A percentile compares a stretch with the other conserved stretches of the same genome.
Evolutionary conservation across 2,113 vertebrate genomes (phyloP).

Genomic region (Empidonax alnorum): DNA sequence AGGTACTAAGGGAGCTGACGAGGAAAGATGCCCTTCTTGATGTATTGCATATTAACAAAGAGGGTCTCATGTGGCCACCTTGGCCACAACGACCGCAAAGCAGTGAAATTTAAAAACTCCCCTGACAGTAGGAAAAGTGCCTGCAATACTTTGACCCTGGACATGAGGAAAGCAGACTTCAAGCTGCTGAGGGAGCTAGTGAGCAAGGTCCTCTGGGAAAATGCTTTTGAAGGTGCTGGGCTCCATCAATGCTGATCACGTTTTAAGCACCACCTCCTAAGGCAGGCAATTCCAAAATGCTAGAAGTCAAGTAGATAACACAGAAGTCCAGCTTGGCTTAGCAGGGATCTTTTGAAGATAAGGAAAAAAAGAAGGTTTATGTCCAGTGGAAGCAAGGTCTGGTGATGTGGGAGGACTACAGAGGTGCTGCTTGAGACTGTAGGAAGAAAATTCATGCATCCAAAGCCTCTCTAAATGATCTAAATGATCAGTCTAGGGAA

Average conservation of each 20-base stretch:
- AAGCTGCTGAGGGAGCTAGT: not conserved
- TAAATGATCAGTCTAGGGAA: not conserved
- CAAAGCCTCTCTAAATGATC: not conserved
- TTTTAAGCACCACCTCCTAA: not conserved
- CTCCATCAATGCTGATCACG: not conserved
- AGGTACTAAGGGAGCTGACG: not conserved
- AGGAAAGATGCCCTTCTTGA: not conserved
- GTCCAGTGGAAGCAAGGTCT: not conserved
- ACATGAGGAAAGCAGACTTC: not conserved
- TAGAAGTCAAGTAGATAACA: not conserved
- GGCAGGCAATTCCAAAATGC: not conserved
- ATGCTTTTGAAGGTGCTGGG: not conserved
- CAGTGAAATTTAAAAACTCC: not conserved
- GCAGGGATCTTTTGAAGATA: not conserved
- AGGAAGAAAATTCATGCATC: not conserved
- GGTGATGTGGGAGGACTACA: not conserved
- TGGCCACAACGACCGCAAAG: fast-evolving
- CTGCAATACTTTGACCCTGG: not conserved
- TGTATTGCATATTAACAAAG: not conserved
- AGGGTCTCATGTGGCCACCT: not conserved
- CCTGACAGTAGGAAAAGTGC: not conserved
- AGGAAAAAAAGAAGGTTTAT: not conserved
- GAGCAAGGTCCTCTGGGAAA: not conserved
- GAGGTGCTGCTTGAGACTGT: not conserved
- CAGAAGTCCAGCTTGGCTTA: not conserved